phyloP scores from a whole-genome alignment of 2,113 vertebrate genomes.

The Nannobrachium achirus region DNA sequence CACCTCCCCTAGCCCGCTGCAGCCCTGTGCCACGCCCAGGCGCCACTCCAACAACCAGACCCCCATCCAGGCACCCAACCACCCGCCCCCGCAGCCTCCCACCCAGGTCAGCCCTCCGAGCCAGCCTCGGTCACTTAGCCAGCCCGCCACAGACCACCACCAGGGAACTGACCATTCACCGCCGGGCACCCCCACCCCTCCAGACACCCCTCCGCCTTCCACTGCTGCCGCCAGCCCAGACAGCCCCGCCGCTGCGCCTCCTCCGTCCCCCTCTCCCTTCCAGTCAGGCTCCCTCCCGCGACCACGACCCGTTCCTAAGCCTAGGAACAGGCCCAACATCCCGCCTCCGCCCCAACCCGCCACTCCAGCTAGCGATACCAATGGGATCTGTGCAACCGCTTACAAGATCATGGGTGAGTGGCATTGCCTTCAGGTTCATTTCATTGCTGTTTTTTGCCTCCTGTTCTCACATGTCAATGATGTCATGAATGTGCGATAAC shows the following conservation, averaged over 20 bases:
- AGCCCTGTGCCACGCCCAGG: slow-evolving; percentile 80
- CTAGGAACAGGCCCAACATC: slow-evolving; percentile 88
- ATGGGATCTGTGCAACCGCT: slow-evolving; percentile 66
- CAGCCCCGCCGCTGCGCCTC: slow-evolving; percentile 27
- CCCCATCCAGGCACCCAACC: slow-evolving; percentile 90
- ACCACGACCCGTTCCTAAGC: slow-evolving; percentile 90
- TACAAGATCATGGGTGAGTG: slow-evolving; percentile 89
- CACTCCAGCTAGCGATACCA: slow-evolving; percentile 47
- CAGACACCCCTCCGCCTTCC: slow-evolving; percentile 85
- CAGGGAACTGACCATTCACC: slow-evolving; percentile 80
- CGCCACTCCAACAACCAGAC: slow-evolving; percentile 87
- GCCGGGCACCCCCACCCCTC: slow-evolving; percentile 88
- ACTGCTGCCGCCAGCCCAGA: slow-evolving; percentile 63
- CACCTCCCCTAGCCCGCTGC: slow-evolving; percentile 57
- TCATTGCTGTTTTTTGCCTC: background rate
- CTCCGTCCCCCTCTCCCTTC: slow-evolving; percentile 62
- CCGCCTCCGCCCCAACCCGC: slow-evolving; percentile 92
- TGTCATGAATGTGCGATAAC: too few species aligned
- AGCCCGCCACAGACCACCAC: slow-evolving; percentile 75
- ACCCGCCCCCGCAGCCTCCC: slow-evolving; percentile 93
- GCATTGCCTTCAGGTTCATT: background rate
- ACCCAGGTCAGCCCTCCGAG: slow-evolving; percentile 73
- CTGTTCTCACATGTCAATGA: too few species aligned
- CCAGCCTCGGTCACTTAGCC: slow-evolving; percentile 62
- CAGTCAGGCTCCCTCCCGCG: slow-evolving; percentile 85